Conservation (phyloP, 2,113 vertebrate species). For the Paradoxurus hermaphroditus region DNA sequence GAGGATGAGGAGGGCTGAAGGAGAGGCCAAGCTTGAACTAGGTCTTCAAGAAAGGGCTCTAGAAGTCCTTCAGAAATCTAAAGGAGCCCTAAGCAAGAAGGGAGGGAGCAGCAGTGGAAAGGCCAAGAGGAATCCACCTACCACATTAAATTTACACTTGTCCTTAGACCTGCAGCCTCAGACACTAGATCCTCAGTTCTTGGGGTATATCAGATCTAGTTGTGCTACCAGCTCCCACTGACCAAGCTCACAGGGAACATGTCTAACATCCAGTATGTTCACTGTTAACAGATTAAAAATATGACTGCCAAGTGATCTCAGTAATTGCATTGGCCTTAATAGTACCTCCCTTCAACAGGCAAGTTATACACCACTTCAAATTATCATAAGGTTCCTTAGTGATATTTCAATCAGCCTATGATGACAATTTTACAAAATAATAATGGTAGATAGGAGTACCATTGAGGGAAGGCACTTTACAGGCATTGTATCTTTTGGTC, state of each 20-base stretch:
- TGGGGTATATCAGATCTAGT: neutral
- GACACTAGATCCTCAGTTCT: neutral
- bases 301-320: neutral
- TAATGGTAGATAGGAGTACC: neutral
- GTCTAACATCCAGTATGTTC: neutral
- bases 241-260: neutral
- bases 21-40: neutral
- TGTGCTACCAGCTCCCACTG: neutral
- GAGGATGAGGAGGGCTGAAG: too few relatives aligned
- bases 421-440: neutral
- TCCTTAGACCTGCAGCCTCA: neutral
- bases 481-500: neutral
- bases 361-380: neutral
- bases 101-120: neutral
- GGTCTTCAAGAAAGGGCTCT: neutral
- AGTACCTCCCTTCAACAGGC: neutral
- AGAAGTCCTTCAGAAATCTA: neutral
- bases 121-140: neutral
- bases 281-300: neutral
- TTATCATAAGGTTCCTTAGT: neutral
- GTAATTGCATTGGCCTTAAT: neutral
- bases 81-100: neutral
- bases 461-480: neutral
- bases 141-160: neutral
- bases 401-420: neutral